Evolutionary conservation across 2,888 invertebrate genomes (phyloP).

Genomic region (Aradus depressus): DNA sequence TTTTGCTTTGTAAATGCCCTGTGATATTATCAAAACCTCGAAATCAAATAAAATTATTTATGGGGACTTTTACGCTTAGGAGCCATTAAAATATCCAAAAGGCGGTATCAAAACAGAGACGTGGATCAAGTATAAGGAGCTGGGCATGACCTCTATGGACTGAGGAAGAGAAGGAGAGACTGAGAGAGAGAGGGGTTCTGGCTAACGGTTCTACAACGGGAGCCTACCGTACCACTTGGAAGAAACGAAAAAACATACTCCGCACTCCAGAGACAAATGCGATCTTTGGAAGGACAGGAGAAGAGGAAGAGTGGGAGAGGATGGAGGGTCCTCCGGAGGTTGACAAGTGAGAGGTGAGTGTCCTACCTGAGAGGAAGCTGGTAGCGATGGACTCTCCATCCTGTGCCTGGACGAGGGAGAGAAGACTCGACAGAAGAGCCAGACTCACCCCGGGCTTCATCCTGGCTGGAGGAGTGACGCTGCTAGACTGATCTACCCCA

Average conservation of each 20-base stretch:
- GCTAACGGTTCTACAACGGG: conserved; percentile 12
- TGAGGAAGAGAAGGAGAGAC: conserved; percentile 1
- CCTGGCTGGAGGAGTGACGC: neutral
- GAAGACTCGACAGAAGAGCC: conserved; percentile 4
- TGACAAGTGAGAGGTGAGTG: neutral
- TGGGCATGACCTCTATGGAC: too few species aligned
- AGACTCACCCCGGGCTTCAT: conserved; percentile 13
- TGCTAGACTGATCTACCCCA: conserved; percentile 1
- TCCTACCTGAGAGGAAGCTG: conserved; percentile 68
- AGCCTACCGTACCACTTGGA: conserved; percentile 3
- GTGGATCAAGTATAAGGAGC: too few species aligned
- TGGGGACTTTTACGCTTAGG: neutral
- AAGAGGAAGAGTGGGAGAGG: too few species aligned
- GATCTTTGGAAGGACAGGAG: too few species aligned
- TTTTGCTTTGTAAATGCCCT: too few species aligned
- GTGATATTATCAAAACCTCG: too few species aligned
- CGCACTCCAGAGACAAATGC: too few species aligned
- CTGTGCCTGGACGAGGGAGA: conserved; percentile 31
- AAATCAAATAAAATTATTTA: too few species aligned
- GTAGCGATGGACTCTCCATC: conserved; percentile 68
- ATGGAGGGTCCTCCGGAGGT: neutral
- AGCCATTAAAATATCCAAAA: neutral
- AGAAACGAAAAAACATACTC: neutral
- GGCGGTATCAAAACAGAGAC: too few species aligned
- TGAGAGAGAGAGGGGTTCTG: neutral